phyloP scores from a whole-genome alignment of 2,113 vertebrate genomes.

The Puma concolor region DNA sequence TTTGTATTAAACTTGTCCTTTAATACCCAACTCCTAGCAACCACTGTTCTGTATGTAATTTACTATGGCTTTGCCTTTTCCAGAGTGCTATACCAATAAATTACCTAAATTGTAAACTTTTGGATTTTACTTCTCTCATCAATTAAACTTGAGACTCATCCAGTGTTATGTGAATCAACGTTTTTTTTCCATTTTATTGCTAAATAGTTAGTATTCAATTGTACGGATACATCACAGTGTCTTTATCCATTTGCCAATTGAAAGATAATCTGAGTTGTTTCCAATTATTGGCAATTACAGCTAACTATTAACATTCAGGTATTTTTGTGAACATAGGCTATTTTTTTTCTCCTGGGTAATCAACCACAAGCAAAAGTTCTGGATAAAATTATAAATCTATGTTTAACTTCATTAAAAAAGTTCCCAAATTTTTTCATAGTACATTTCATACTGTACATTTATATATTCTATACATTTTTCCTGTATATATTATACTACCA shows the following conservation, averaged over 20 bases:
- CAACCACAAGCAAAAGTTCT: background rate
- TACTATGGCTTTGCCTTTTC: background rate
- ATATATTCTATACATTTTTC: background rate
- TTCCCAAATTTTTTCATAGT: background rate
- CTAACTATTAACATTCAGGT: background rate
- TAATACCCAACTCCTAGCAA: background rate
- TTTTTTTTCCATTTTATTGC: background rate
- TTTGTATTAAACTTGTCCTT: background rate
- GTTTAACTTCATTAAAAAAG: background rate
- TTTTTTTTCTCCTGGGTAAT: background rate
- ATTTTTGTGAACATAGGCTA: background rate
- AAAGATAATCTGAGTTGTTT: background rate
- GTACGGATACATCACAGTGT: background rate
- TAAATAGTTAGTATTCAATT: background rate
- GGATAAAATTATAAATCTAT: background rate
- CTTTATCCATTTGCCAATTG: background rate
- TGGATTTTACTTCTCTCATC: background rate
- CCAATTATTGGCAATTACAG: background rate
- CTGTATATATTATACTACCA: background rate
- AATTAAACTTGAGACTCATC: background rate
- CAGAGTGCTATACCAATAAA: background rate
- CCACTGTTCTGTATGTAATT: background rate
- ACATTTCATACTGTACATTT: background rate
- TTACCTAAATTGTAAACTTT: background rate
- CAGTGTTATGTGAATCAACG: background rate